Percentiles rank a stretch among this genome's conserved stretches.
phyloP scores from a whole-genome alignment of 64 coral and sea anemone genomes.

The Actinia equina region DNA sequence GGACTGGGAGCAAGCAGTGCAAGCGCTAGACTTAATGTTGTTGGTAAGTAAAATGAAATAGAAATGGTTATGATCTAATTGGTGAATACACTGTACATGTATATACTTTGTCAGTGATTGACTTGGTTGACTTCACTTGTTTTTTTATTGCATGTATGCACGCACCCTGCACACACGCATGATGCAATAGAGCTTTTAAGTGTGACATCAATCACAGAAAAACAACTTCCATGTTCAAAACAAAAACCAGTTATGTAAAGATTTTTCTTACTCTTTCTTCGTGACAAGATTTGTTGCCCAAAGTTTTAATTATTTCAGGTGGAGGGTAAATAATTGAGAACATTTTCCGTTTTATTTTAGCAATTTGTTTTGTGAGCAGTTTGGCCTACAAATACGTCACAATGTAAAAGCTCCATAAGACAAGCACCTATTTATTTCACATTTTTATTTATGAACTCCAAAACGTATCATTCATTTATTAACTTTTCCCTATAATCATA shows the following conservation, averaged over 20 bases:
- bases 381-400: no score
- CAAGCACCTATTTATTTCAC: background rate
- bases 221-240: no score
- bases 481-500: background rate
- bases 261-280: background rate
- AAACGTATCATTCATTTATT: background rate
- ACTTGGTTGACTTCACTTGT: no score
- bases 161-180: no score
- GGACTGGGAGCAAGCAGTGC: background rate
- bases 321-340: no score
- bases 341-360: background rate
- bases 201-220: no score
- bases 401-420: no score
- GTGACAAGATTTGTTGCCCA: no score
- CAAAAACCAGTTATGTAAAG: no score
- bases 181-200: no score
- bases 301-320: no score
- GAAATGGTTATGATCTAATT: background rate
- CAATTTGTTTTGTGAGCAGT: background rate
- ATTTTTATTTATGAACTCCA: background rate
- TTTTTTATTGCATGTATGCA: no score
- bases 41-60: conserved; percentile 24
- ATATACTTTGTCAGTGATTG: background rate
- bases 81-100: background rate
- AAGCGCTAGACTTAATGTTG: conserved; percentile 33